Base-by-base conservation (phyloP, 1,140 invertebrate species). In the Heliconius eleuchia region DNA sequence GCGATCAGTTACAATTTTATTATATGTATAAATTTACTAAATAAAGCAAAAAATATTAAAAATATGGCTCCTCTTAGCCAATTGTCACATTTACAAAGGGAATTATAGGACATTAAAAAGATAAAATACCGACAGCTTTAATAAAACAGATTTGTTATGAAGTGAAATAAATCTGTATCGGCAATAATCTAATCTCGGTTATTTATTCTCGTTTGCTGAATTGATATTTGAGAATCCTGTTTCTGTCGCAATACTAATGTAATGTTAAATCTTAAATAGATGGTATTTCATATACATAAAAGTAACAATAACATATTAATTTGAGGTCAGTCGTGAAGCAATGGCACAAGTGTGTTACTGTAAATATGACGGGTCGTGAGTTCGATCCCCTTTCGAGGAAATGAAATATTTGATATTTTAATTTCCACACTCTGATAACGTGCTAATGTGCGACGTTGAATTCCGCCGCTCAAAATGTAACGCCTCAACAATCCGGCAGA, bases 111-210 rank as follows among this genome's bases (percentile, higher is more conserved):
- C 34, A 50, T 71, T 71, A 76, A 70, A 70, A 76, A 23, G 42
- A 71, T 50, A 42, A 71, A 60, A 66, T 66, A 76, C 70, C 39
- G 74, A 76, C 39, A 76, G 23, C 55, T 27, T 76, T 66, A 42
- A 50, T 71, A 76, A 76, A 34, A 76, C 60, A 76, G 70, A 76
- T 66, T n/a, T n/a, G 60, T 66, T 66, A 27, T 66, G 23, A 52
- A 72, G 72, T 46, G 37, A 79, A 57, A 79, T 79, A 60, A 76
- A 76, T 79, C 34, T 72, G 46, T 79, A 57, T 75, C 73, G 57
- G 73, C 78, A 34, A 79, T 75, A 76, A 79, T 75, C 73, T 75
- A 79, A 79, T 66, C 73, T 60, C 66, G 55, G 57, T 79, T 76
- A 75, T 75, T 79, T 79, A 79, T 79, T 52, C 46, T 57, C 66